Base-by-base conservation (phyloP, 2,113 vertebrate genomes). In the Poecilia latipinna region DNA sequence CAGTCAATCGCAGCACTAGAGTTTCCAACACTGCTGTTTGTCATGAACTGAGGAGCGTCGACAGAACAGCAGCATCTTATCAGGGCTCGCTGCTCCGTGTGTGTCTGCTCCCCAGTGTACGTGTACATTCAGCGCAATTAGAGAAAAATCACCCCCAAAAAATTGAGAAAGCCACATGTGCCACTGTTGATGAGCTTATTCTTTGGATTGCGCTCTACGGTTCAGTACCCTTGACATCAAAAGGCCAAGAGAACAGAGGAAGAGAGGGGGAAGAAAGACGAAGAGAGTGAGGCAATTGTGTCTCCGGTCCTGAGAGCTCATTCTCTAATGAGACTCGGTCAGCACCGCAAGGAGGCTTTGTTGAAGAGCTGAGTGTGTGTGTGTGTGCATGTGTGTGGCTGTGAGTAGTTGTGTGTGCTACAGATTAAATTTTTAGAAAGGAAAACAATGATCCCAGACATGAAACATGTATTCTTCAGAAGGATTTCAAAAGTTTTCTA, bases 141-240 rank as follows among this genome's bases (percentile, higher is more conserved):
- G 8, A 61, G 35, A 32, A 54, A 62, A 37, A 51, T 11, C 17
- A 35, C 51, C 51, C 39, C 39, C 2, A 22, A 37, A 72, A 78
- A 79, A 78, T 65, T 7, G 33, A 73, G 71, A 65, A 80, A 82
- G 72, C 65, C 68, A 72, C 81, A 60, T 75, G 69, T 83, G 82
- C 87, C 87, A 48, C 82, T 85, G 69, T 76, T 86, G 86, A 93
- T 89, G 87, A 86, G 85, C 72, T 78, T 87, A 71, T 91, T 90
- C 84, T 87, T 83, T 77, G 79, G 81, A 77, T 76, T 83, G 24
- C 70, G 79, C 74, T 60, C 82, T 74, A 61, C 83, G 86, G 79
- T 88, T 86, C 88, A 85, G 76, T 83, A 86, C 90, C 82, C 89
- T 92, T 89, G 82, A 93, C 91, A 93, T 93, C 92, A 93, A 93